These are phyloP conservation scores for Barbus barbus DNA, from an alignment of 2,113 vertebrate species.

Conservation along the genomic window DNA sequence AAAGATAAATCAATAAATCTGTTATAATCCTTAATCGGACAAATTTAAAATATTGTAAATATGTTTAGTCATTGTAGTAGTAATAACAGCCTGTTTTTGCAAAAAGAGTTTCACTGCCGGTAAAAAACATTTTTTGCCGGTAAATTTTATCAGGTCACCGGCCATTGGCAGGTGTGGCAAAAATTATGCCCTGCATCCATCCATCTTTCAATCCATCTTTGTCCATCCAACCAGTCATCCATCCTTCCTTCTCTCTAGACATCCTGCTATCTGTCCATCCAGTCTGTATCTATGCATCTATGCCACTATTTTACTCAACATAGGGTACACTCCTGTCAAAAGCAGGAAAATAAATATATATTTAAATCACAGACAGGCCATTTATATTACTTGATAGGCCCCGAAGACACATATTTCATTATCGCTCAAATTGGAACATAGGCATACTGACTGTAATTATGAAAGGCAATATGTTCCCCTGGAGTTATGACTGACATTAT, in stretches of 20 bases:
- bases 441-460: slow-evolving; percentile 49
- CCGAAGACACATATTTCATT: slow-evolving; percentile 48
- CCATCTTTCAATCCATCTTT: background rate
- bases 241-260: background rate
- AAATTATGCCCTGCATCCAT: no score
- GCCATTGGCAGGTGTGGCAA: no score
- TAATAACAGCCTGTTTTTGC: no score
- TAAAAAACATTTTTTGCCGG: no score
- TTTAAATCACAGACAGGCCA: slow-evolving; percentile 19
- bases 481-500: slow-evolving; percentile 44
- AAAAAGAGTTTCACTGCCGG: no score
- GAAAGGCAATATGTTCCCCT: slow-evolving; percentile 40
- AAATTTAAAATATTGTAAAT: no score
- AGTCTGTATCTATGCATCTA: background rate
- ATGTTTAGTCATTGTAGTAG: no score
- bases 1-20: no score
- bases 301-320: background rate
- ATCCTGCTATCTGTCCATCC: background rate
- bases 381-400: slow-evolving; percentile 36
- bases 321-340: slow-evolving; percentile 9
- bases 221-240: background rate
- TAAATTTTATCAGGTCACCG: no score
- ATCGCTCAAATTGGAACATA: slow-evolving; percentile 42
- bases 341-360: background rate
- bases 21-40: no score